Base-by-base conservation (phyloP, 2,888 invertebrate species). In the Xylota sylvarum region DNA sequence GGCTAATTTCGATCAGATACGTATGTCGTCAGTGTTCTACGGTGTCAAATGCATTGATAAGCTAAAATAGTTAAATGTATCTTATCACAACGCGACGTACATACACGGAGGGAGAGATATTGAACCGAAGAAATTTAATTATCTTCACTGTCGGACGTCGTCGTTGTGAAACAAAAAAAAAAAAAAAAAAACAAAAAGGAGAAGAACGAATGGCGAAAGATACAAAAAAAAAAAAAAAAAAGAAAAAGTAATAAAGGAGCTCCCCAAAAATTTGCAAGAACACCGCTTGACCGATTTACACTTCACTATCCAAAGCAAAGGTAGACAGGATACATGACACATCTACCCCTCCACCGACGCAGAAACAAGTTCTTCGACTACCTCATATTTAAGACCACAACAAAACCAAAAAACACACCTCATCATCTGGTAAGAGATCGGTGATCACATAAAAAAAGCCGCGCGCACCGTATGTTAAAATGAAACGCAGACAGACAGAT, bases 131-230 rank as follows among this genome's bases (percentile, higher is more conserved):
- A 83, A 84, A 80, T 60, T 85, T 80, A 85, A 85, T 85, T 80
- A 85, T 76, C 70, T 85, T 85, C 84, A 70, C 84, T 69, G 84
- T 74, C 64, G 79, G 84, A 80, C 74, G 69, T 80, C 81, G 70
- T 37, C 72, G 58, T 48, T 35, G 73, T 52, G 46, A 46, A 37
- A 65, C 40, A 67, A 48, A 40, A 69, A 65, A 72, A n/a, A 58
- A 37, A 46, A 37, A 64, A 48, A 67, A 46, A 37, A 69, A 65
- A 72, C 30, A 46, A 35, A 56, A 62, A 14, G 2, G 32, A 32
- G 32, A 43, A 23, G 32, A 56, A 27, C 17, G 19, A 0, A 40
- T n/a, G n/a, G 10, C n/a, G 30, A 30, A 56, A 14, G 35, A 17
- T 19, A 52, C 12, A 12, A 46, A 14, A 32, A 50, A 40, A 48